phyloP scores from a whole-genome alignment of 2,888 invertebrate genomes.

The Philaethria dido region DNA sequence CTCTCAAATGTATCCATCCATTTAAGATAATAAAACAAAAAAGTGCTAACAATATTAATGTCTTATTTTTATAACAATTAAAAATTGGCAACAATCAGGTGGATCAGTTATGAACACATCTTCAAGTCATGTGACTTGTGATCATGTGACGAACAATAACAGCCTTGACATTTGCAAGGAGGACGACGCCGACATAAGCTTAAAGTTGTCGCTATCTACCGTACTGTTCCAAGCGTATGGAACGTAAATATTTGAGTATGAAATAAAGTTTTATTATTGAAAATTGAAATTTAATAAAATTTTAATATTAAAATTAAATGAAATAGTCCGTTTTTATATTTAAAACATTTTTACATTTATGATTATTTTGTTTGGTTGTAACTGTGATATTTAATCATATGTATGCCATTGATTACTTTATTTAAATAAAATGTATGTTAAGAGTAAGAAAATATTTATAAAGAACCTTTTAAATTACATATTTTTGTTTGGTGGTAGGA shows the following conservation, averaged over 20 bases:
- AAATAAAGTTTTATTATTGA: not conserved
- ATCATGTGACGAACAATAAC: conserved; percentile 52
- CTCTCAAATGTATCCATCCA: not conserved
- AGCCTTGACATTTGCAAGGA: conserved; percentile 62
- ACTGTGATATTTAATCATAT: too few relatives aligned
- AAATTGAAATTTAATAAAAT: not conserved
- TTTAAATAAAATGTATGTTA: too few relatives aligned
- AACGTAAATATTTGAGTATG: not conserved
- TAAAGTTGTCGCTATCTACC: conserved; percentile 35
- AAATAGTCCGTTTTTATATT: too few relatives aligned
- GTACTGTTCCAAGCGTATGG: conserved; percentile 2
- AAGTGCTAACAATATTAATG: not conserved
- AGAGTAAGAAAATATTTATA: too few relatives aligned
- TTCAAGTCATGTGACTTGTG: conserved; percentile 52
- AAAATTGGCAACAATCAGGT: conserved; percentile 6
- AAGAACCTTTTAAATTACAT: too few relatives aligned
- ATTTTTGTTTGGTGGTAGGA: too few relatives aligned
- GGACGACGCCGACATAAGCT: conserved; percentile 47
- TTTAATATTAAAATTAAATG: too few relatives aligned
- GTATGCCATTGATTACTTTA: too few relatives aligned
- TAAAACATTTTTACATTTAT: too few relatives aligned
- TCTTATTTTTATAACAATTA: conserved; percentile 11
- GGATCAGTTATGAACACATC: conserved; percentile 31
- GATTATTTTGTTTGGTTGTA: too few relatives aligned
- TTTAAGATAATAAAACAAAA: not conserved